Evolutionary conservation across 2,113 vertebrate genomes (phyloP), one percentile per base, ranked within the genome.

Genomic region (Carettochelys insculpta): DNA sequence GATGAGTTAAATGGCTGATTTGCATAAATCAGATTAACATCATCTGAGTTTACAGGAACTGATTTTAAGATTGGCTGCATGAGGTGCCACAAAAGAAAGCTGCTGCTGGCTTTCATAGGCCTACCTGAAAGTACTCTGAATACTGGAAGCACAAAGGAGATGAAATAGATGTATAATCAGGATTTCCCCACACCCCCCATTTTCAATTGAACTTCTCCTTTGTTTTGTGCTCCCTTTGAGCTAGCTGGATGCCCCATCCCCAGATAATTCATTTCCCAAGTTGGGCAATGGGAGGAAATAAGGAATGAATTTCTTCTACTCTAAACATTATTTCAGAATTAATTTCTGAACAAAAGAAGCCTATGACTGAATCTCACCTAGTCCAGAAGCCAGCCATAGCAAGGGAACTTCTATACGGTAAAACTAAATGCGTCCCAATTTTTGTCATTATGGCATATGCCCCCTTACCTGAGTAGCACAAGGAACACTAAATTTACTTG

Each of bases 371-470:
- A 31, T 34, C 45, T 87, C 31, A 41, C 4, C 31, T 45, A 81
- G 81, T 8, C 20, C 31, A 52, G 14, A 84, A 82, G 22, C 6
- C 5, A 73, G 52, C 16, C 71, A n/a, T 34, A 87, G 53, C 53
- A 80, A 56, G 5, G 41, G 31, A 83, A 73, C 78, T 5, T 51
- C 17, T 2, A 5, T 68, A 71, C 17, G 80, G 13, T 38, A 91
- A 8, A 22, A 45, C 2, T 6, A 45, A 0, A 1, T 4, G 43
- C 29, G 11, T 1, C 77, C 61, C 9, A 24, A 14, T 38, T 25
- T n/a, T 38, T 52, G 24, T 25, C 50, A 52, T 48, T 52, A 38
- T 4, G 58, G 61, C 76, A 79, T 17, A n/a, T 34, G n/a, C 61
- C 34, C 17, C 16, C 2, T 34, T 65, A 65, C 10, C 61, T 65